These are phyloP conservation scores for Perizoma affinitatum DNA, from an alignment of 2,888 invertebrate species.

Conservation along the genomic window DNA sequence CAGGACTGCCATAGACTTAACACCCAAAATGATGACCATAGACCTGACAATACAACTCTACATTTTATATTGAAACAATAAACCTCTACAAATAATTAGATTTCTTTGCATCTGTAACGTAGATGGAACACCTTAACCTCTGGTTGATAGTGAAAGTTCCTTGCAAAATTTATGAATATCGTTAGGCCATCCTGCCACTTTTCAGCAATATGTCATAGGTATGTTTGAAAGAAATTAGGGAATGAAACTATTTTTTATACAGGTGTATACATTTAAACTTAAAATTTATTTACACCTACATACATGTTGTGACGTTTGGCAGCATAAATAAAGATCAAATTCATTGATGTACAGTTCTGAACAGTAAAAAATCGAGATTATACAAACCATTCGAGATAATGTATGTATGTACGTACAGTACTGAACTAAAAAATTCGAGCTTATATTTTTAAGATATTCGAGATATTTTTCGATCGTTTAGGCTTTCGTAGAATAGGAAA, in stretches of 20 bases:
- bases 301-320: constrained; percentile 78
- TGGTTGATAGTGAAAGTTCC: too few relatives aligned
- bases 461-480: constrained; percentile 38
- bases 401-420: too few relatives aligned
- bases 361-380: constrained; percentile 44
- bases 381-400: constrained; percentile 37
- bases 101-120: neutral
- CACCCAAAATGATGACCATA: constrained; percentile 6
- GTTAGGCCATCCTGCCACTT: too few relatives aligned
- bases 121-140: too few relatives aligned
- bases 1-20: constrained; percentile 47
- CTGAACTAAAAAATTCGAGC: too few relatives aligned
- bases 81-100: constrained; percentile 34
- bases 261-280: constrained; percentile 82
- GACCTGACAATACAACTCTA: neutral
- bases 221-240: neutral
- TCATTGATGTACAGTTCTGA: constrained; percentile 32
- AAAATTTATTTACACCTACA: constrained; percentile 82
- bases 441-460: too few relatives aligned
- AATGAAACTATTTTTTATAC: constrained; percentile 67
- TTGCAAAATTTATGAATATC: too few relatives aligned
- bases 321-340: constrained; percentile 62
- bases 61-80: constrained; percentile 22
- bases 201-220: neutral
- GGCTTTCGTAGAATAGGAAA: constrained; percentile 32